A percentile compares a stretch with the other conserved stretches of the same genome.
These are phyloP conservation scores for Adelognathus sp. DNA, from an alignment of 2,888 invertebrate genomes.

Conservation along the genomic window DNA sequence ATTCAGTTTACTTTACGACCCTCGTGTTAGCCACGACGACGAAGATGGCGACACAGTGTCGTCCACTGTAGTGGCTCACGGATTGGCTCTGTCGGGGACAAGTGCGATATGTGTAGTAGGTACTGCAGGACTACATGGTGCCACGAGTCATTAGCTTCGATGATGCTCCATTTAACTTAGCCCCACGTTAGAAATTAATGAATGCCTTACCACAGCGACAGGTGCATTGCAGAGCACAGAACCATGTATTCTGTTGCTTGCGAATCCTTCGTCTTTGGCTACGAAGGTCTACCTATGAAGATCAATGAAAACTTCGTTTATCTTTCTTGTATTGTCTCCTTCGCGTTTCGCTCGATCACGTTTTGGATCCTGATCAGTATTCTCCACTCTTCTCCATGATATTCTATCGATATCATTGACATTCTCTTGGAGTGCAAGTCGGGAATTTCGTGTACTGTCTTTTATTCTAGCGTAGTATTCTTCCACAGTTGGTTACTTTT, in stretches of 20 bases:
- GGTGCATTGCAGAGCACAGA: not conserved
- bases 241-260: not conserved
- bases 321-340: not conserved
- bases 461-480: not conserved
- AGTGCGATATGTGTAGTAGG: not conserved
- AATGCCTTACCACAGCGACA: constrained; percentile 6
- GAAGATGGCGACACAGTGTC: too few species aligned
- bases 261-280: not conserved
- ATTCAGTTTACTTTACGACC: constrained; percentile 38
- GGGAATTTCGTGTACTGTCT: too few species aligned
- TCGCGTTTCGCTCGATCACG: not conserved
- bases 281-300: not conserved
- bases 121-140: not conserved
- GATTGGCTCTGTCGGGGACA: not conserved
- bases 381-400: too few species aligned
- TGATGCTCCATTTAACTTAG: constrained; percentile 59
- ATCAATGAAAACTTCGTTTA: too few species aligned
- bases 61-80: not conserved
- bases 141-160: constrained; percentile 52
- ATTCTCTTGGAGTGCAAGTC: too few species aligned
- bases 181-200: constrained; percentile 52
- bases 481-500: too few species aligned
- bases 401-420: not conserved
- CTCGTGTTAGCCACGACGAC: not conserved
- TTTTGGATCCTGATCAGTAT: too few species aligned